Evolutionary conservation across 1,140 invertebrate genomes (phyloP).

Genomic region (Diorhabda elongata): DNA sequence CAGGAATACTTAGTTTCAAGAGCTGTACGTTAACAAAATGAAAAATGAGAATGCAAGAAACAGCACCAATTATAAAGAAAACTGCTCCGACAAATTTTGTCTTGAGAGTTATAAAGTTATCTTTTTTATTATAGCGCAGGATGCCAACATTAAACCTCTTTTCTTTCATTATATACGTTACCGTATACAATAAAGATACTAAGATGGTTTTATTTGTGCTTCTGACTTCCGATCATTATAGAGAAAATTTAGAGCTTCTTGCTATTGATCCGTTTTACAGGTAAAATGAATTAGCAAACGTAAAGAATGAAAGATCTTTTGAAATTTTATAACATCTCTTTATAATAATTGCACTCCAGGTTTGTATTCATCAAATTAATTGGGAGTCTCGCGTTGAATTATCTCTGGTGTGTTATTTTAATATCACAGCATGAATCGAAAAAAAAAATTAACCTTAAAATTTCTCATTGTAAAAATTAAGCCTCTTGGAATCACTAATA

Average conservation of each 20-base stretch:
- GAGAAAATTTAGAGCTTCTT: constrained; percentile 5
- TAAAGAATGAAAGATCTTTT: constrained; percentile 3
- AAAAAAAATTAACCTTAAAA: no score
- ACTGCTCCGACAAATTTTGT: constrained; percentile 2
- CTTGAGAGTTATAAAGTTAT: constrained; percentile 1
- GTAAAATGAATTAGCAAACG: constrained; percentile 4
- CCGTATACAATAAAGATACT: constrained; percentile 3
- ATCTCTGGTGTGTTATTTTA: no score
- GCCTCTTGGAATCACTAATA: no score
- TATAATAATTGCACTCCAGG: not conserved
- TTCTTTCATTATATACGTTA: constrained; percentile 10
- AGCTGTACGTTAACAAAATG: not conserved
- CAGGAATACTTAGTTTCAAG: not conserved
- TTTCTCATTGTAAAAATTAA: no score
- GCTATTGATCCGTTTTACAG: constrained; percentile 9
- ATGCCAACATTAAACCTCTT: constrained; percentile 6
- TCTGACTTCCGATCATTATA: constrained; percentile 8
- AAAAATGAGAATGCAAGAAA: constrained; percentile 3
- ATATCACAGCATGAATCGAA: no score
- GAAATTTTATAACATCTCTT: constrained; percentile 3
- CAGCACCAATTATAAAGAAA: constrained; percentile 1
- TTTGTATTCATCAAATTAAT: not conserved
- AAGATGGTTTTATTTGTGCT: constrained; percentile 8
- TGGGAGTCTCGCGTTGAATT: not conserved
- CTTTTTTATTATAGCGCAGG: constrained; percentile 1